Evolutionary conservation across 2,888 invertebrate genomes (phyloP), one percentile per base, ranked within the genome.

Genomic region (Cataglyphis altisquamis): DNA sequence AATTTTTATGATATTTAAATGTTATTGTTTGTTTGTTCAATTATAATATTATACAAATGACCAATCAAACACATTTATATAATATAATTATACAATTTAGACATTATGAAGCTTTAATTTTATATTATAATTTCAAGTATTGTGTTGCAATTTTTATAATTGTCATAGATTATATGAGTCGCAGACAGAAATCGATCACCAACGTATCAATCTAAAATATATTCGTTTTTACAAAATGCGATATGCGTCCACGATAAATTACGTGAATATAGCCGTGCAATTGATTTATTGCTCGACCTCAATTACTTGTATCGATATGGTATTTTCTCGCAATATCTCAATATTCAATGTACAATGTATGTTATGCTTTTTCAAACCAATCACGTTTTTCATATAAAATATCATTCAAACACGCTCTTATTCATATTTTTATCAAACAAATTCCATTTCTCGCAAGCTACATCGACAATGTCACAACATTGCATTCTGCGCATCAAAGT

Each of bases 281-380:
- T 77, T 77, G 77, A 77, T 67, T 67, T 67, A 77, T 68, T 29
- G 39, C 68, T 39, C 39, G 67, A 39, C 77, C 29, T 77, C 55
- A 67, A 67, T 77, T 77, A 75, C 67, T 67, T 77, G 39, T 55
- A 67, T 68, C 21, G 39, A 77, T n/a, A n/a, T 29, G 55, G n/a
- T 77, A 67, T 67, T 66, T 77, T 77, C 67, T 67, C 55, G 55
- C 68, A 68, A 77, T 77, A 25, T 77, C 75, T 62, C 73, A 62
- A 73, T 62, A 45, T 73, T 15, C 77, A 77, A 41, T 57, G 9
- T 57, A 18, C 48, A 48, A 48, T 48, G n/a, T 55, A n/a, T n/a
- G n/a, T n/a, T 68, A 68, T 3, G 25, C n/a, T 41, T 55, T 67
- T 77, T 77, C 10, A n/a, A 36, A 67, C 67, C n/a, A 55, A 77